Conservation (phyloP, 2,113 vertebrate genomes). For the Megalops atlanticus region DNA sequence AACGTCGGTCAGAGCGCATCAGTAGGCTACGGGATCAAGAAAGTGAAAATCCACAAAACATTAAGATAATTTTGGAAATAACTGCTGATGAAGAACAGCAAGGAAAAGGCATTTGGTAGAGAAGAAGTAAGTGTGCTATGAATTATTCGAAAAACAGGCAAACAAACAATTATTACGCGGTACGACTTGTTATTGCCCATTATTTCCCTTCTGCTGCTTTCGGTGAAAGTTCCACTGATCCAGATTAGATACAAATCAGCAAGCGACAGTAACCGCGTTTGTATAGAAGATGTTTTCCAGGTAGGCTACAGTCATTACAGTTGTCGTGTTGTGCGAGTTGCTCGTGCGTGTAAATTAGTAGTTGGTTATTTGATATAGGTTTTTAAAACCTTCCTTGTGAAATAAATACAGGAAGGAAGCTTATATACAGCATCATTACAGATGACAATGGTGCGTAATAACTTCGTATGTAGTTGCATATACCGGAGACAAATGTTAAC, state of each 20-base stretch:
- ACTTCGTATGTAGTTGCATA: no score
- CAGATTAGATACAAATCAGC: neutral
- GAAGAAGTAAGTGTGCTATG: conserved; percentile 40
- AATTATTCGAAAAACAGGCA: neutral
- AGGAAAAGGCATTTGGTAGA: conserved; percentile 19
- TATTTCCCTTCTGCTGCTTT: conserved; percentile 1
- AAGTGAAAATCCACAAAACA: conserved; percentile 8
- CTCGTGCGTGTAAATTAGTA: no score
- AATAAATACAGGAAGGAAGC: no score
- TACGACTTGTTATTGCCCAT: no score
- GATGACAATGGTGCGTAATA: no score
- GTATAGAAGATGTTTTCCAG: neutral
- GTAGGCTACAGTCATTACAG: neutral
- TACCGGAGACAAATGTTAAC: no score
- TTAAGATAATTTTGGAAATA: conserved; percentile 14
- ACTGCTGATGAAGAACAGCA: conserved; percentile 42
- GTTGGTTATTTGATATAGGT: no score
- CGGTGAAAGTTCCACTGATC: neutral
- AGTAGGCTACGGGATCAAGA: neutral
- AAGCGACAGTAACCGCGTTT: neutral
- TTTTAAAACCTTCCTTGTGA: no score
- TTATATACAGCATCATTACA: no score
- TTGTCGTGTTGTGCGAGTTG: neutral
- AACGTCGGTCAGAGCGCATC: conserved; percentile 5
- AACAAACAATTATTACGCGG: no score